Percentiles rank a stretch among this genome's conserved stretches.
These are phyloP conservation scores for Perognathus longimembris DNA, from an alignment of 2,113 vertebrate genomes.

Conservation along the genomic window DNA sequence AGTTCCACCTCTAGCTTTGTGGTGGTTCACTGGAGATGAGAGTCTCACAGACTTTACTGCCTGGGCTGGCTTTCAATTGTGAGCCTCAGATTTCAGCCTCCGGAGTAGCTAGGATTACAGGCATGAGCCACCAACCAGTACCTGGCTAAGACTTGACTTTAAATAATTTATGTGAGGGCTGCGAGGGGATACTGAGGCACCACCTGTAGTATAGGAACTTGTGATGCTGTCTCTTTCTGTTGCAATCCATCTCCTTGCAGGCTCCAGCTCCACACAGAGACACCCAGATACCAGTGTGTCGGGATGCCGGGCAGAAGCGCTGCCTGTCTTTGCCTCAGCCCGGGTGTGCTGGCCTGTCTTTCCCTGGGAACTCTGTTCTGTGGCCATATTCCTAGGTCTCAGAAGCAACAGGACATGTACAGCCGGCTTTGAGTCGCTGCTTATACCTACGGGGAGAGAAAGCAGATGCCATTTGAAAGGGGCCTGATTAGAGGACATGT, in stretches of 20 bases:
- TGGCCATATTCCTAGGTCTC: background rate
- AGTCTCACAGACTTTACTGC: too few species aligned
- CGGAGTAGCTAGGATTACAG: too few species aligned
- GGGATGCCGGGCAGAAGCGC: background rate
- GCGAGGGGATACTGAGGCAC: background rate
- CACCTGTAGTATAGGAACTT: background rate
- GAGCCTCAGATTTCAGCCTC: too few species aligned
- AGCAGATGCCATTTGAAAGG: slow-evolving; percentile 79
- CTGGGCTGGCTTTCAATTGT: too few species aligned
- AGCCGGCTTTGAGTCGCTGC: slow-evolving; percentile 61
- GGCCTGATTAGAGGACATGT: slow-evolving; percentile 67
- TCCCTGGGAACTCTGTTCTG: background rate
- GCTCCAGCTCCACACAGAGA: background rate
- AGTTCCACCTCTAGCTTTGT: too few species aligned
- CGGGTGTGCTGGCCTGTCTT: background rate
- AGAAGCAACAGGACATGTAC: background rate
- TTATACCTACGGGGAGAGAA: slow-evolving; percentile 51
- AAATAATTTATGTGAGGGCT: background rate
- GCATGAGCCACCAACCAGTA: too few species aligned
- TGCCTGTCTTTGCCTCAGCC: background rate
- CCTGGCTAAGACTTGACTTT: background rate
- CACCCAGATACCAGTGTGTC: too few species aligned
- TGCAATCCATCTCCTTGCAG: background rate
- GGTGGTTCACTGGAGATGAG: too few species aligned
- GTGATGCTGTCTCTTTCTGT: background rate